Evolutionary conservation across 2,113 vertebrate species (phyloP).

Genomic region (Melanostigma gelatinosum): DNA sequence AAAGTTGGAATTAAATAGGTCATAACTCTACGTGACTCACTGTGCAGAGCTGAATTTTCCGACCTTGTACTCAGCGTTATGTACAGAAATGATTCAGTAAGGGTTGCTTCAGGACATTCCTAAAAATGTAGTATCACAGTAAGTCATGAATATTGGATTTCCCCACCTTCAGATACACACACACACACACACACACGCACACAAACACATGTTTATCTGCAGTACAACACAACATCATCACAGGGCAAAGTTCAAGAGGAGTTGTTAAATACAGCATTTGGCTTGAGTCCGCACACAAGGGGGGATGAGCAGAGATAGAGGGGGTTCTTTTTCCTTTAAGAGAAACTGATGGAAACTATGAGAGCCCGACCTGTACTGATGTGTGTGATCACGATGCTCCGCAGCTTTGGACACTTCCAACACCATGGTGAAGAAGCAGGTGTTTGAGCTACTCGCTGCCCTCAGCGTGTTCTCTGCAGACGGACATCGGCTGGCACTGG

Average conservation of each 20-base stretch:
- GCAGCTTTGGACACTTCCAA: constrained; percentile 97
- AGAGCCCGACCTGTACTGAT: background rate
- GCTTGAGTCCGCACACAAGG: background rate
- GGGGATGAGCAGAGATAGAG: background rate
- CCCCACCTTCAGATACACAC: background rate
- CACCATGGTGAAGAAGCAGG: constrained; percentile 98
- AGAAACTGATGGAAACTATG: constrained; percentile 1
- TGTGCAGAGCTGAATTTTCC: constrained; percentile 14
- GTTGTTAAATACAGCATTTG: constrained; percentile 24
- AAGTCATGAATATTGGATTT: constrained; percentile 32
- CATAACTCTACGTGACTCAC: constrained; percentile 18
- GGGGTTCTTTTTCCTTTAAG: background rate
- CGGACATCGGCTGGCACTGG: constrained; percentile 90
- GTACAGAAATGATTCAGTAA: constrained; percentile 19
- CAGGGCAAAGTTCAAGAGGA: constrained; percentile 63
- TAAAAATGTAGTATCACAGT: constrained; percentile 1
- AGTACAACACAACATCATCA: constrained; percentile 34
- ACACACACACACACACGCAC: constrained; percentile 4
- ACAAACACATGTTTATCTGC: constrained; percentile 45
- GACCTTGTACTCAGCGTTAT: background rate
- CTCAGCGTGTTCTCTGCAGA: constrained; percentile 93
- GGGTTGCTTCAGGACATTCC: constrained; percentile 1
- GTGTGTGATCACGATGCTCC: constrained; percentile 41
- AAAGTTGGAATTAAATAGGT: constrained; percentile 13
- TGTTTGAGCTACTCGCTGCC: constrained; percentile 96